Evolutionary conservation across 1,140 invertebrate species (phyloP).

Genomic region (Halictus rubicundus): DNA sequence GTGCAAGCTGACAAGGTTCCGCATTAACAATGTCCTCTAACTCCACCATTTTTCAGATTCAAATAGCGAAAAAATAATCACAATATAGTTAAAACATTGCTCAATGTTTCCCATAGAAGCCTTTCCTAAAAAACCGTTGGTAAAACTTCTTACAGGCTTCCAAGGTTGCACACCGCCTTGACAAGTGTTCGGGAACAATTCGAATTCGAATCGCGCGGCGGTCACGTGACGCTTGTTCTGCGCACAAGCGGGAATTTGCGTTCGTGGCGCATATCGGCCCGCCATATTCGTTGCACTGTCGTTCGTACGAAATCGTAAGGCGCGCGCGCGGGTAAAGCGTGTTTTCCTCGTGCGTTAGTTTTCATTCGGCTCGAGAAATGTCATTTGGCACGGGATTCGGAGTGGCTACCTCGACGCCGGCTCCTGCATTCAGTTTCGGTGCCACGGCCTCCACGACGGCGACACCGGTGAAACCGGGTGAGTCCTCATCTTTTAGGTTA

Average conservation of each 20-base stretch:
- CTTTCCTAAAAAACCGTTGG: too few species aligned
- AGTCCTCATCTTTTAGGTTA: slow-evolving; percentile 65
- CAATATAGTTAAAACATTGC: too few species aligned
- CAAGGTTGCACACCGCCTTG: too few species aligned
- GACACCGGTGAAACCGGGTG: slow-evolving; percentile 75
- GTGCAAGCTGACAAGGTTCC: too few species aligned
- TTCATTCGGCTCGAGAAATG: slow-evolving; percentile 62
- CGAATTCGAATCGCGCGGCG: not conserved
- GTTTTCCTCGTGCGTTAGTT: not conserved
- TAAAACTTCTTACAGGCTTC: too few species aligned
- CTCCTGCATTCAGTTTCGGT: slow-evolving; percentile 73
- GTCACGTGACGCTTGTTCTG: not conserved
- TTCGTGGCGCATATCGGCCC: slow-evolving; percentile 25
- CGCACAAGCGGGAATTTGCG: not conserved
- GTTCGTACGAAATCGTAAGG: slow-evolving; percentile 33
- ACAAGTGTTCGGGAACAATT: not conserved
- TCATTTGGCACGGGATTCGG: slow-evolving; percentile 76
- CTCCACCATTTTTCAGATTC: too few species aligned
- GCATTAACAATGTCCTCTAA: not conserved
- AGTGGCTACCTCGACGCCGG: slow-evolving; percentile 64
- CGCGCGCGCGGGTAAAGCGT: slow-evolving; percentile 39
- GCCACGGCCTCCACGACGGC: slow-evolving; percentile 66
- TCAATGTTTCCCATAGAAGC: too few species aligned
- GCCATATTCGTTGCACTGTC: slow-evolving; percentile 32
- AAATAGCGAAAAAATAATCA: too few species aligned